Base-by-base conservation (phyloP, 2,113 vertebrate genomes). In the Megaceryle maxima region DNA sequence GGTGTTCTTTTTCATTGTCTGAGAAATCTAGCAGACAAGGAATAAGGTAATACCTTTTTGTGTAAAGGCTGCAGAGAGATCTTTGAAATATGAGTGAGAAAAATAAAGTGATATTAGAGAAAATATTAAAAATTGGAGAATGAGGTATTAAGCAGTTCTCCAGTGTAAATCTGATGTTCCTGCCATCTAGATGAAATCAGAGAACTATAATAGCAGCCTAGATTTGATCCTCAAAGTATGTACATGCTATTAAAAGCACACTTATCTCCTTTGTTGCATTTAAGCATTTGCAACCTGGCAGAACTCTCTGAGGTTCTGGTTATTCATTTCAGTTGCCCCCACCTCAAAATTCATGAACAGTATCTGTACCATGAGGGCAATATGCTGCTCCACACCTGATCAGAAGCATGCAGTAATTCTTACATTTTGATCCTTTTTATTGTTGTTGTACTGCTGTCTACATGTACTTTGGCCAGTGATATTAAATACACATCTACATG, bases 121-220 rank as follows among this genome's bases (percentile, higher is more conserved):
- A 87, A 74, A 74, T 16, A 70, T 16, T 69, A 59, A 33, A 64
- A 75, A 63, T 5, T 22, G 43, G 33, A 95, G 74, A 83, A 82
- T 90, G 92, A 97, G 93, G 92, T 94, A 96, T 89, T 94, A 96
- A 88, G 87, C 84, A 95, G 88, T 79, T 94, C 92, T 92, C 95
- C 91, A 93, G 41, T 87, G 50, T 92, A 90, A 92, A 96, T 80
- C 73, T 69, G 90, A 95, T 79, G 68, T 93, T 96, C 78, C 88
- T 94, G 87, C 64, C 91, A 88, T 83, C 95, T 92, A 90, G 77
- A 94, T 11, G 21, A 95, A 89, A 82, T 79, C 83, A 92, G 92
- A 96, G 82, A 94, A 93, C 68, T 87, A 76, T 8, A 80, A 82
- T 31, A 93, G 92, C 90, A 96, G 92, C 88, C 91, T 94, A 64